phyloP scores from a whole-genome alignment of 2,888 invertebrate species.

The Cephus rjabovi region DNA sequence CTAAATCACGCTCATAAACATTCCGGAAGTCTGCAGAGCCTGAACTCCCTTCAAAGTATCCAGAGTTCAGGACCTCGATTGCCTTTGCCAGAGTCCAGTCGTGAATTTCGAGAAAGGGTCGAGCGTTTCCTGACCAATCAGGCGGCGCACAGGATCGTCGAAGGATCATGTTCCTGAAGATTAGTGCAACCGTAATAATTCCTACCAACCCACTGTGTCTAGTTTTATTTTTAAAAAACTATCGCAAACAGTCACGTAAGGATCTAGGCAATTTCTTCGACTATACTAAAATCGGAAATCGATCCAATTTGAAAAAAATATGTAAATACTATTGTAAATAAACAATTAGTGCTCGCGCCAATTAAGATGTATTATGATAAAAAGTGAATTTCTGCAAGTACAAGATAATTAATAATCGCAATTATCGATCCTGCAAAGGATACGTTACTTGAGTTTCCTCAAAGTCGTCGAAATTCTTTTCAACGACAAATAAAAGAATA shows the following conservation, averaged over 20 bases:
- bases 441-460: no score
- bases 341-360: not conserved
- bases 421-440: not conserved
- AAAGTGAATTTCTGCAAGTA: not conserved
- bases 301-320: not conserved
- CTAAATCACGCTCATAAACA: constrained; percentile 42
- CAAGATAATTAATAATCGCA: not conserved
- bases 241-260: not conserved
- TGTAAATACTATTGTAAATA: not conserved
- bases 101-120: constrained; percentile 49
- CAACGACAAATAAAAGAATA: not conserved
- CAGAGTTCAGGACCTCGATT: constrained; percentile 38
- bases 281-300: not conserved
- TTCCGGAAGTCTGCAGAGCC: constrained; percentile 44
- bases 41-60: constrained; percentile 38
- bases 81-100: constrained; percentile 49
- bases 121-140: constrained; percentile 51
- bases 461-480: no score
- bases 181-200: not conserved
- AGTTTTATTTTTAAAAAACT: not conserved
- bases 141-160: constrained; percentile 41
- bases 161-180: constrained; percentile 29
- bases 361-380: not conserved
- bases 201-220: not conserved
- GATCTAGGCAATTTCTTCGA: not conserved